Conservation (phyloP, 2,113 vertebrate genomes). For the Alosa alosa region DNA sequence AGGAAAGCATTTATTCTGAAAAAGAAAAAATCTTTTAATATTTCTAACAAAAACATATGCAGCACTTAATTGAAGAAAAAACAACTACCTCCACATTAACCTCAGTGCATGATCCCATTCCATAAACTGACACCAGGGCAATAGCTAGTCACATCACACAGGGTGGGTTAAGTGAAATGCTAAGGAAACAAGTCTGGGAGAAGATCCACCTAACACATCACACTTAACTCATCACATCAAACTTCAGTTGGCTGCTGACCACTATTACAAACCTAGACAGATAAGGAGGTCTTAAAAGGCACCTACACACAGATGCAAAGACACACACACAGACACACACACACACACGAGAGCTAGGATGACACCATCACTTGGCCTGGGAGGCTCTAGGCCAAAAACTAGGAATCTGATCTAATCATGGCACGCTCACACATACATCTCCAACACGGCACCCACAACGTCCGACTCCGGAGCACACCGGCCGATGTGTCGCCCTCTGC, state of each 20-base stretch:
- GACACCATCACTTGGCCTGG: not conserved
- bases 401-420: not conserved
- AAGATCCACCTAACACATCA: not conserved
- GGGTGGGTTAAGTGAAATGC: not conserved
- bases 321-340: conserved; percentile 9
- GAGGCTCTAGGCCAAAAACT: not conserved
- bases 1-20: no score
- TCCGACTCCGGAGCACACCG: not conserved
- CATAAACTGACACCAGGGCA: not conserved
- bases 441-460: not conserved
- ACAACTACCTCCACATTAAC: no score
- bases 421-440: not conserved
- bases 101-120: not conserved
- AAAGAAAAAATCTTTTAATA: no score
- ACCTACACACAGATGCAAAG: not conserved
- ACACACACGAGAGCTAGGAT: not conserved
- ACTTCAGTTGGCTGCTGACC: not conserved
- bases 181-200: not conserved
- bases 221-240: no score
- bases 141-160: not conserved
- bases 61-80: no score
- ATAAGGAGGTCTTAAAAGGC: not conserved
- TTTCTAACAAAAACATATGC: no score
- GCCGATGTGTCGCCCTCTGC: not conserved
- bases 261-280: not conserved